phyloP scores from a whole-genome alignment of 2,113 vertebrate species.

The Muntiacus muntjak region DNA sequence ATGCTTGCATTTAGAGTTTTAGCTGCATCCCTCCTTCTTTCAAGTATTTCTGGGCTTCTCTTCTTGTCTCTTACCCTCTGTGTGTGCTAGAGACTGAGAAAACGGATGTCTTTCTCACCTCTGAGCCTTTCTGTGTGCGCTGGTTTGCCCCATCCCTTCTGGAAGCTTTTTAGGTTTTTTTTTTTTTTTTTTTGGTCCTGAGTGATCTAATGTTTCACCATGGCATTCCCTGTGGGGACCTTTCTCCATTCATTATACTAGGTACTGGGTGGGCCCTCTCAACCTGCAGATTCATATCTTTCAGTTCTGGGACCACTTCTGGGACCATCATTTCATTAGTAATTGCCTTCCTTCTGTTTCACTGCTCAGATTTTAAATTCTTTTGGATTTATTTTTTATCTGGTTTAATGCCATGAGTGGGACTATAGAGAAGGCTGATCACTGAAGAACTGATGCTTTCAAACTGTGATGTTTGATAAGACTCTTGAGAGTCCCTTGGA shows the following conservation, averaged over 20 bases:
- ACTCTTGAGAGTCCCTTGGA: not conserved
- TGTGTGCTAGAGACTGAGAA: not conserved
- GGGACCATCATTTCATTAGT: not conserved
- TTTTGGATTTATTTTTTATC: not conserved
- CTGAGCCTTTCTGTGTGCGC: not conserved
- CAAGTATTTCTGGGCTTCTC: not conserved
- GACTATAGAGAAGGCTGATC: not conserved
- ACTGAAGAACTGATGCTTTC: not conserved
- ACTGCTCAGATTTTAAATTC: not conserved
- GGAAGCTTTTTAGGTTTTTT: not conserved
- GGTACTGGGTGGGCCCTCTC: not conserved
- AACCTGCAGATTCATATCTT: not conserved
- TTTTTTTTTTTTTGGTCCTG: not conserved
- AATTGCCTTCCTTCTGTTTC: not conserved
- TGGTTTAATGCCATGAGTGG: not conserved
- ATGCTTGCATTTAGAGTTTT: not conserved
- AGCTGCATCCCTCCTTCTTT: not conserved
- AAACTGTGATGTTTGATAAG: not conserved
- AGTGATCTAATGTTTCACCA: not conserved
- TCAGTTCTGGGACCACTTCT: not conserved
- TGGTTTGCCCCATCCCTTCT: not conserved
- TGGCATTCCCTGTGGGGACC: not conserved
- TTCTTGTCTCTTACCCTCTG: not conserved
- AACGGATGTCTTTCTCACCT: not conserved
- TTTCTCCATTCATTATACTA: not conserved